These are phyloP conservation scores for Prosopocoilus inquinatus DNA, from an alignment of 2,888 invertebrate species.

Conservation along the genomic window DNA sequence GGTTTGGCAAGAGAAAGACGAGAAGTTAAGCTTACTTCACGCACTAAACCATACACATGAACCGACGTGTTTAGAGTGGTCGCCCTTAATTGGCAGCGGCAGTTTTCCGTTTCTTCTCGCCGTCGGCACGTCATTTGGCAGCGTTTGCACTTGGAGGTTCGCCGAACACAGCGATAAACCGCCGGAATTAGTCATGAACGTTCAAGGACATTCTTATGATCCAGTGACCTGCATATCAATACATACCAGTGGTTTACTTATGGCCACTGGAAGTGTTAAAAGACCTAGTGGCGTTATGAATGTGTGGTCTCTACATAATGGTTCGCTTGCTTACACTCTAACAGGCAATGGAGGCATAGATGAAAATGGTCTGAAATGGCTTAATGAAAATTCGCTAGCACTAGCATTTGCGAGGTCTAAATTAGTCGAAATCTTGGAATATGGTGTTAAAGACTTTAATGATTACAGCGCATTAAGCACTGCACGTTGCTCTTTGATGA, in stretches of 20 bases:
- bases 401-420: constrained; percentile 57
- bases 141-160: constrained; percentile 52
- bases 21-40: constrained; percentile 48
- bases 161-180: constrained; percentile 36
- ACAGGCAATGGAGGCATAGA: constrained; percentile 54
- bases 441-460: constrained; percentile 47
- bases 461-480: constrained; percentile 53
- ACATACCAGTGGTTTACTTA: constrained; percentile 53
- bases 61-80: constrained; percentile 56
- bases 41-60: constrained; percentile 51
- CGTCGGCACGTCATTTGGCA: constrained; percentile 57
- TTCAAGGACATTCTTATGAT: constrained; percentile 56
- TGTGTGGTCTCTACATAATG: constrained; percentile 61
- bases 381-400: constrained; percentile 52
- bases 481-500: constrained; percentile 53
- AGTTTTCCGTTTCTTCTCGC: constrained; percentile 49
- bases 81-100: constrained; percentile 51
- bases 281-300: constrained; percentile 56
- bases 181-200: constrained; percentile 46
- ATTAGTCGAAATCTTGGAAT: constrained; percentile 53
- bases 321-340: constrained; percentile 56
- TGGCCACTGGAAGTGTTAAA: constrained; percentile 56
- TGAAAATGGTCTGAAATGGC: constrained; percentile 55
- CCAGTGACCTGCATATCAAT: constrained; percentile 55
- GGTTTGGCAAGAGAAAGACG: constrained; percentile 51